Evolutionary conservation across 2,888 invertebrate species (phyloP).

Genomic region (Acleris holmiana): DNA sequence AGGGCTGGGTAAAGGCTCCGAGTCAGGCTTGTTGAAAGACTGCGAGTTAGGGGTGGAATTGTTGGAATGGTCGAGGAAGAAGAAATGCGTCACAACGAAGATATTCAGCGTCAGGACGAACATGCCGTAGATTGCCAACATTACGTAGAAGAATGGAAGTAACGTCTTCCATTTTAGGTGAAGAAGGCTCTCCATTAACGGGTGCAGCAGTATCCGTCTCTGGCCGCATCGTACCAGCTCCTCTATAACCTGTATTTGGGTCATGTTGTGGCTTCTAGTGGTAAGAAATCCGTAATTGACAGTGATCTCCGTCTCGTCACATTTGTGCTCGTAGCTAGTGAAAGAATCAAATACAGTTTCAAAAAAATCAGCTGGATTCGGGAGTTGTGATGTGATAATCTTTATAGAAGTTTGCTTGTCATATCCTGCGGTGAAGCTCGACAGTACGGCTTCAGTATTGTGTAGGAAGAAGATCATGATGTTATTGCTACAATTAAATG

Average conservation of each 20-base stretch:
- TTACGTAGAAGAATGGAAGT: constrained; percentile 58
- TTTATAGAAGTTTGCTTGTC: constrained; percentile 48
- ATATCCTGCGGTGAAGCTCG: constrained; percentile 30
- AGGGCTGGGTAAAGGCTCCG: no score
- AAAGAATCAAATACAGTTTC: constrained; percentile 57
- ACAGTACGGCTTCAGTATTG: constrained; percentile 48
- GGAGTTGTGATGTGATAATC: constrained; percentile 55
- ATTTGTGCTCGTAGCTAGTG: constrained; percentile 51
- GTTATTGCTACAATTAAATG: constrained; percentile 70
- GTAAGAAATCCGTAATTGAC: constrained; percentile 41
- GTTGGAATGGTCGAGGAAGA: constrained; percentile 42
- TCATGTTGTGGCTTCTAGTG: constrained; percentile 56
- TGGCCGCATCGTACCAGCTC: constrained; percentile 56
- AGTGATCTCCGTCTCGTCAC: constrained; percentile 37
- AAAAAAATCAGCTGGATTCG: constrained; percentile 57
- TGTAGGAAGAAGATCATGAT: constrained; percentile 52
- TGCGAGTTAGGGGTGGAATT: no score
- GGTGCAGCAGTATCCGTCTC: constrained; percentile 62
- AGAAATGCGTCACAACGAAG: constrained; percentile 49
- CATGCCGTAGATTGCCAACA: constrained; percentile 57
- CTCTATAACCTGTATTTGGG: constrained; percentile 48
- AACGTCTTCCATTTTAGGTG: constrained; percentile 66
- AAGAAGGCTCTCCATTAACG: constrained; percentile 66
- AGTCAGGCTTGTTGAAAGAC: no score
- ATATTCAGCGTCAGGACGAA: constrained; percentile 59